Base-by-base conservation (phyloP, 2,797 vertebrate species). In the Tiaroga cobitis region DNA sequence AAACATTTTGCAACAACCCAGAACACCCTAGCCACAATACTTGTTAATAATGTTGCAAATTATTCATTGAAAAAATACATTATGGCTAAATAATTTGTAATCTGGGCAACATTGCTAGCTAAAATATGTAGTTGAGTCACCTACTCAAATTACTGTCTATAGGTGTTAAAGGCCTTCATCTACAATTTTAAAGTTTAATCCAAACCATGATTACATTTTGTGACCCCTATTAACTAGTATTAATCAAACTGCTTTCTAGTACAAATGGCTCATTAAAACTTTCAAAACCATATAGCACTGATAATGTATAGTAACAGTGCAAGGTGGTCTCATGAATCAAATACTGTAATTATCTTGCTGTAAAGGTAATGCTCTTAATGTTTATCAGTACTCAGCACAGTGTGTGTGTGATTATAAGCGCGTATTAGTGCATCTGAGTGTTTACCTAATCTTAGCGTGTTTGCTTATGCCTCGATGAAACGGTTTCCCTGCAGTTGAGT, bases 171-270 rank as follows among this genome's bases (percentile, higher is more conserved):
- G 29, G 26, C 26, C 21, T 65, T 74, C 69, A 63, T 74, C 8
- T 82, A 10, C 56, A 19, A 63, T 73, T 26, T 26, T 3, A 63
- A 74, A 43, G 26, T 59, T 43, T 46, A 18, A 72, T 46, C 4
- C 39, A 26, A 37, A 29, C 41, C 51, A 32, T 49, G n/a, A 80
- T 67, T 80, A 39, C 8, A 26, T 56, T 46, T 4, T 56, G 5
- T 46, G 34, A 74, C 29, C 80, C 54, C 7, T 41, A 29, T 82
- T 29, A 77, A 54, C 24, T 51, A 39, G 26, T 43, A 18, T 43
- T 78, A 76, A 84, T 86, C 74, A 77, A 43, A 67, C 65, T 39
- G 24, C 26, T 65, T 76, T 73, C 63, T 78, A 76, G 63, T 56
- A 49, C 67, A 41, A 83, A 80, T 61, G 41, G 39, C 18, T 51